These are phyloP conservation scores for Apantesis nais DNA, from an alignment of 2,888 invertebrate species.

Conservation along the genomic window DNA sequence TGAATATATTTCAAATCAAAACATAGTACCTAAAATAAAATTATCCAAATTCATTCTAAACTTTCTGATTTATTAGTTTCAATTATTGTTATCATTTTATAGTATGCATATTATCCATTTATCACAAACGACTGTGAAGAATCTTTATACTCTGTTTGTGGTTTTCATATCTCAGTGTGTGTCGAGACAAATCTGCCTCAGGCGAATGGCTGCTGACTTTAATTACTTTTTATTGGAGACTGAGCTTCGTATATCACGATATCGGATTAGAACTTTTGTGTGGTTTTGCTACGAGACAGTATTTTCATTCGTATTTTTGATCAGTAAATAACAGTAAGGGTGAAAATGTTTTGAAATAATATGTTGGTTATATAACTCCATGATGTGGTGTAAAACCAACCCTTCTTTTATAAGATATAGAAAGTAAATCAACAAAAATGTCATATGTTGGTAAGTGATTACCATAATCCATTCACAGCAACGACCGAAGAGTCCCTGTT, in stretches of 20 bases:
- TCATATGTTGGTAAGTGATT: too few relatives aligned
- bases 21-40: too few relatives aligned
- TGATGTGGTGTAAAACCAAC: too few relatives aligned
- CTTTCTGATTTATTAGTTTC: neutral
- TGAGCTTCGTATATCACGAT: slow-evolving; percentile 49
- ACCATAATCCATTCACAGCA: too few relatives aligned
- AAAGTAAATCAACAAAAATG: too few relatives aligned
- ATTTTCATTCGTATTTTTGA: slow-evolving; percentile 1
- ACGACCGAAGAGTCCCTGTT: too few relatives aligned
- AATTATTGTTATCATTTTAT: neutral
- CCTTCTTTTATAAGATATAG: too few relatives aligned
- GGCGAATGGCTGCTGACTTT: slow-evolving; percentile 57
- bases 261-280: slow-evolving; percentile 40
- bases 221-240: slow-evolving; percentile 71
- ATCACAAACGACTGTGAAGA: neutral
- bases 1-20: too few relatives aligned
- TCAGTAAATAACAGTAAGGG: neutral
- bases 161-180: slow-evolving; percentile 44
- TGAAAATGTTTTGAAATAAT: too few relatives aligned
- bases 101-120: neutral
- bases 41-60: neutral
- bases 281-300: neutral
- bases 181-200: slow-evolving; percentile 60
- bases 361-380: too few relatives aligned
- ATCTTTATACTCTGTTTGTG: neutral